Conservation (phyloP, 2,113 vertebrate species). For the Antigone vipio region DNA sequence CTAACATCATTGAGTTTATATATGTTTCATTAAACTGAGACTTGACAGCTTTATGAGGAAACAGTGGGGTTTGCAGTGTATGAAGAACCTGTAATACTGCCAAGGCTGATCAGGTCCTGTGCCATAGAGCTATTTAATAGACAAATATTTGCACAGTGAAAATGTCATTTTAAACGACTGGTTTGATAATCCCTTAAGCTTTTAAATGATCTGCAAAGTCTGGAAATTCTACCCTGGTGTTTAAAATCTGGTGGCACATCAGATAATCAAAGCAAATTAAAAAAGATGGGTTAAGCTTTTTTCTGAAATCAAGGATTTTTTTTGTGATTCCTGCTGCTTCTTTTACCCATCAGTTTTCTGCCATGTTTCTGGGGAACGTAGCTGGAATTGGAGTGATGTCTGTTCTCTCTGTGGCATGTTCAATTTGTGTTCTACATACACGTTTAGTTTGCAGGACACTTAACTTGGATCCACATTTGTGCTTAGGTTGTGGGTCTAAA, state of each 20-base stretch:
- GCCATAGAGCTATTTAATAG: slow-evolving; percentile 78
- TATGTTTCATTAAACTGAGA: slow-evolving; percentile 80
- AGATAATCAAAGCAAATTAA: slow-evolving; percentile 63
- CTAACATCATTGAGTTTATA: slow-evolving; percentile 77
- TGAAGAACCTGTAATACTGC: slow-evolving; percentile 79
- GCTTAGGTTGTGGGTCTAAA: background rate
- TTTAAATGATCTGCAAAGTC: slow-evolving; percentile 80
- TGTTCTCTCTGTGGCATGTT: background rate
- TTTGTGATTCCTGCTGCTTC: background rate
- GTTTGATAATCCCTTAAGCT: slow-evolving; percentile 81
- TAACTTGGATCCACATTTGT: background rate
- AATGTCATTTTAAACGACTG: slow-evolving; percentile 79
- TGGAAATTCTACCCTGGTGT: slow-evolving; percentile 65
- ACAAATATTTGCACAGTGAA: slow-evolving; percentile 84
- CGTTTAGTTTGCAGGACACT: background rate
- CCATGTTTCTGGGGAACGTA: background rate
- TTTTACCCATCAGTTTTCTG: background rate
- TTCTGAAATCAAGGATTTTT: background rate
- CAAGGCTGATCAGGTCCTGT: slow-evolving; percentile 74
- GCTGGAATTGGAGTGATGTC: background rate
- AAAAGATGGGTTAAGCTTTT: slow-evolving; percentile 49
- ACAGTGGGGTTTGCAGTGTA: slow-evolving; percentile 75
- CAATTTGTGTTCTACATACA: background rate
- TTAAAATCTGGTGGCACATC: slow-evolving; percentile 67
- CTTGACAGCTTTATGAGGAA: slow-evolving; percentile 86